phyloP scores from a whole-genome alignment of 2,888 invertebrate species.

The Allolobophora icterica region DNA sequence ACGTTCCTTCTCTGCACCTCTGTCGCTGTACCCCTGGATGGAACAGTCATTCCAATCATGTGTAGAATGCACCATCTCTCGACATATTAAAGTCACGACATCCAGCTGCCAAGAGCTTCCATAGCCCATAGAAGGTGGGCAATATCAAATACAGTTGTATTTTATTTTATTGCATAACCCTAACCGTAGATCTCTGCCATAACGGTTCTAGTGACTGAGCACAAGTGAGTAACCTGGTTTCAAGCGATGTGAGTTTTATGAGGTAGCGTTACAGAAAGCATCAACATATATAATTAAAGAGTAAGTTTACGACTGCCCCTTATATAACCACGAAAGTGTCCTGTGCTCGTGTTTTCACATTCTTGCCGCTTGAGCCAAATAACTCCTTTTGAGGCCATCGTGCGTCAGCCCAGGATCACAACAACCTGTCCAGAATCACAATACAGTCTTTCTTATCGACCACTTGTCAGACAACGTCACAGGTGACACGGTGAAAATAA shows the following conservation, averaged over 20 bases:
- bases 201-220: not conserved
- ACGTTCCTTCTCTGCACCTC: too few species aligned
- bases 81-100: too few species aligned
- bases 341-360: not conserved
- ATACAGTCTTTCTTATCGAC: not conserved
- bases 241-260: not conserved
- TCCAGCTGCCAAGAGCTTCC: too few species aligned
- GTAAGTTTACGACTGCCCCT: not conserved
- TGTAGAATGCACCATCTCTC: too few species aligned
- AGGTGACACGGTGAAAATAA: not conserved
- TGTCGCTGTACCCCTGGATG: too few species aligned
- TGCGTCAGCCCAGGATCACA: not conserved
- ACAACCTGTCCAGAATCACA: not conserved
- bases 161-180: not conserved
- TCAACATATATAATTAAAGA: too few species aligned
- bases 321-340: not conserved
- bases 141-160: too few species aligned
- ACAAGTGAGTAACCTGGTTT: not conserved
- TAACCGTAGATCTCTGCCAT: not conserved
- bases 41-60: too few species aligned
- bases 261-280: not conserved
- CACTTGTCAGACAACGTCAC: not conserved
- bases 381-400: not conserved
- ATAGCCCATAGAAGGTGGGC: too few species aligned
- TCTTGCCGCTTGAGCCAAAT: not conserved